Evolutionary conservation across 2,888 invertebrate species (phyloP).

Genomic region (Trimorus sp.): DNA sequence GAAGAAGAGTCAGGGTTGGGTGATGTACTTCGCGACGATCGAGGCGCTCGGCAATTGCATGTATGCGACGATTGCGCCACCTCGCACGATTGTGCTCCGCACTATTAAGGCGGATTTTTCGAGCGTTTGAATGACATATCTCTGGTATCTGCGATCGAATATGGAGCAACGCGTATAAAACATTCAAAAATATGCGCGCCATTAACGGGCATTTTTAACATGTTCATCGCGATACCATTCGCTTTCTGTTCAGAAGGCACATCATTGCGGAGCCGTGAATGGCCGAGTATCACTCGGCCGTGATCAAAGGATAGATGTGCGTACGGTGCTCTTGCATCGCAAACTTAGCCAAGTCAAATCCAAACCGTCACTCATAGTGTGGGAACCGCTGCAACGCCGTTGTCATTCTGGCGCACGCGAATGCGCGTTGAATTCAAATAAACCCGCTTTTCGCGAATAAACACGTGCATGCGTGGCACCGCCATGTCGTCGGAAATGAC

Average conservation of each 20-base stretch:
- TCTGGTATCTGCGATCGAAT: constrained; percentile 13
- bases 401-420: constrained; percentile 60
- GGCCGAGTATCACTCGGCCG: constrained; percentile 53
- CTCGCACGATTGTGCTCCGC: too few relatives aligned
- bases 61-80: too few relatives aligned
- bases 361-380: constrained; percentile 67
- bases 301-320: constrained; percentile 58
- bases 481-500: constrained; percentile 59
- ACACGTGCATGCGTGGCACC: constrained; percentile 66
- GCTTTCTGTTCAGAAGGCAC: constrained; percentile 21
- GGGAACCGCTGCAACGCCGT: constrained; percentile 63
- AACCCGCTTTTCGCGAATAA: constrained; percentile 56
- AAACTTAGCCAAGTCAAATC: constrained; percentile 59
- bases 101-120: neutral
- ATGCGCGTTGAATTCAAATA: constrained; percentile 72
- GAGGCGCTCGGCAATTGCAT: too few relatives aligned
- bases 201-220: constrained; percentile 39
- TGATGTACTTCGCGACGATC: too few relatives aligned
- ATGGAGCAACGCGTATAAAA: constrained; percentile 22
- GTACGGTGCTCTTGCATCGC: constrained; percentile 44
- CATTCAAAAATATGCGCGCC: constrained; percentile 31
- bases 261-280: constrained; percentile 59
- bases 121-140: constrained; percentile 15
- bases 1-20: too few relatives aligned
- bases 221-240: constrained; percentile 34